Conservation (phyloP, 2,797 vertebrate genomes). For the Amniataba percoides region DNA sequence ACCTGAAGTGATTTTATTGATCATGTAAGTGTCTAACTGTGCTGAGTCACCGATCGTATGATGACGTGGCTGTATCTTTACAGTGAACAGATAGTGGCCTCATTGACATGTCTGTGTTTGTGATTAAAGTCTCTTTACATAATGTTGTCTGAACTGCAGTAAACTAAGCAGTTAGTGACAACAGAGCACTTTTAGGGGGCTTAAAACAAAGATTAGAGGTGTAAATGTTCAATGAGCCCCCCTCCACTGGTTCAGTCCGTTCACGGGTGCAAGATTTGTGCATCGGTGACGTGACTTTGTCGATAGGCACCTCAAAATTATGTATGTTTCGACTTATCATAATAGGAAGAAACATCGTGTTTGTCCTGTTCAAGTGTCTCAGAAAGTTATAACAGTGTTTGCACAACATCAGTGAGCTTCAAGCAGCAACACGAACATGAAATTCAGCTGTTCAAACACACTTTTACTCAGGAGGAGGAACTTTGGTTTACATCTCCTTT, state of each 20-base stretch:
- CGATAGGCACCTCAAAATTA: not conserved
- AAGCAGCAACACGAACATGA: not conserved
- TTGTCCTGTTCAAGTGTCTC: not conserved
- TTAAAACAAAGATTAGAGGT: not conserved
- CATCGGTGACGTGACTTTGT: not conserved
- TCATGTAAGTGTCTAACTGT: not conserved
- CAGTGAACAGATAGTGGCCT: not conserved
- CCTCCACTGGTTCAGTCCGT: not conserved
- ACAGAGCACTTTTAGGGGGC: no score
- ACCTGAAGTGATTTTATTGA: not conserved
- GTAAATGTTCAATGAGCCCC: not conserved
- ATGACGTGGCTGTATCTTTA: not conserved
- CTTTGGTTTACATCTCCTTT: not conserved
- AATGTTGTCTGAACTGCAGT: not conserved
- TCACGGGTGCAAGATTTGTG: not conserved
- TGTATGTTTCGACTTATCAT: not conserved
- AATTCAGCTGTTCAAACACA: not conserved
- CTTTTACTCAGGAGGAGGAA: not conserved
- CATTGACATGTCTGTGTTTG: not conserved
- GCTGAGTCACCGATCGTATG: not conserved
- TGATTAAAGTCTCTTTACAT: not conserved
- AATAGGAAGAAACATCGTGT: not conserved
- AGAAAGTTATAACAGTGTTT: not conserved
- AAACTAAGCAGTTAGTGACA: not conserved
- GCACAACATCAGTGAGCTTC: not conserved